A percentile compares a stretch with the other conserved stretches of the same genome.
These are phyloP conservation scores for Taenioides sp. DNA, from an alignment of 2,797 vertebrate species.

Conservation along the genomic window DNA sequence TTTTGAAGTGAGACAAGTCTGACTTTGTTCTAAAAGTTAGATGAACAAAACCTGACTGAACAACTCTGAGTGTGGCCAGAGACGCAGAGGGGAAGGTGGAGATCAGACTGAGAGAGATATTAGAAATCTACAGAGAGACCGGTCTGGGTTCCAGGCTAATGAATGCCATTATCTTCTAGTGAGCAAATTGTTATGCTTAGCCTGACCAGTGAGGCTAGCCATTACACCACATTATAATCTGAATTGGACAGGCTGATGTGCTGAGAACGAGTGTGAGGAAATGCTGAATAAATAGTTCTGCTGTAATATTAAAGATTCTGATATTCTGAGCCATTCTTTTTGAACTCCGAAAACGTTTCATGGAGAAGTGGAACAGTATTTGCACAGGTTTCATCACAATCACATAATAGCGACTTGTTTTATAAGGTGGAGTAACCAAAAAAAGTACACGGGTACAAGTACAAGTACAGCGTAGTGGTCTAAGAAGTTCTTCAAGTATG, in stretches of 20 bases:
- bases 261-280: not conserved
- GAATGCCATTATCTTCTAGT: not conserved
- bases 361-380: not conserved
- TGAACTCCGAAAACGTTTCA: not conserved
- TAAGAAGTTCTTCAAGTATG: too few species aligned
- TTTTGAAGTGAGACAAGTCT: too few species aligned
- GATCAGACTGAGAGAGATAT: too few species aligned
- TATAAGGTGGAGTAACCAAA: not conserved
- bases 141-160: too few species aligned
- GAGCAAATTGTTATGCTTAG: not conserved
- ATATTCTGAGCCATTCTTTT: slow-evolving; percentile 1
- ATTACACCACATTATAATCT: not conserved
- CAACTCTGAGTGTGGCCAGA: too few species aligned
- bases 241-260: not conserved
- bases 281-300: not conserved
- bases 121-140: too few species aligned
- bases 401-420: not conserved
- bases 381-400: slow-evolving; percentile 14
- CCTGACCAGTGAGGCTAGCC: not conserved
- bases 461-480: too few species aligned
- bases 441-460: too few species aligned
- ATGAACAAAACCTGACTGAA: too few species aligned
- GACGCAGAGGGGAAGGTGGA: too few species aligned
- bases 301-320: not conserved
- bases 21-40: too few species aligned